Evolutionary conservation across 2,888 invertebrate genomes (phyloP).

Genomic region (Drosophila anomalipes): DNA sequence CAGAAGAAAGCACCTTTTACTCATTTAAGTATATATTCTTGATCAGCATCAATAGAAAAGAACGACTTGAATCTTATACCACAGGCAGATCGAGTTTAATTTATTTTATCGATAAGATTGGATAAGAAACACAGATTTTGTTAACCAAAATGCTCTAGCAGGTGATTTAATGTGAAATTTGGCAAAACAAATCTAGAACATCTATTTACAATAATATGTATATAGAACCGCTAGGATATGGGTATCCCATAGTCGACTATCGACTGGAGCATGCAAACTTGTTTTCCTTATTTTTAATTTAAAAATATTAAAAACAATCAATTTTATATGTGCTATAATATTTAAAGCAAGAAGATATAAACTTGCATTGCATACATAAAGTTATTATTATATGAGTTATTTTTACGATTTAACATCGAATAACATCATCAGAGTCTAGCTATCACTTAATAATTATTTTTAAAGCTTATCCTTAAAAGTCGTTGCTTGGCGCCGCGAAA

Average conservation of each 20-base stretch:
- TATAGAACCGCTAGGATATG: no score
- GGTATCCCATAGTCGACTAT: not conserved
- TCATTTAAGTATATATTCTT: not conserved
- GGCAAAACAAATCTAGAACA: not conserved
- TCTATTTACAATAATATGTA: not conserved
- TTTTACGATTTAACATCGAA: not conserved
- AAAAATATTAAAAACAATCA: not conserved
- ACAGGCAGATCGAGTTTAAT: not conserved
- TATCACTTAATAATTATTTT: not conserved
- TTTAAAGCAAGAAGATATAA: not conserved
- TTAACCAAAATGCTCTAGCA: not conserved
- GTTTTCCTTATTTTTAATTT: not conserved
- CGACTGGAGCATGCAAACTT: not conserved
- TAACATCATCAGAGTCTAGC: not conserved
- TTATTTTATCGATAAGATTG: not conserved
- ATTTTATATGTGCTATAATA: not conserved
- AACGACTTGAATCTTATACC: not conserved
- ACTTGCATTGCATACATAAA: not conserved
- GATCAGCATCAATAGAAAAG: not conserved
- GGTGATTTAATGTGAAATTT: not conserved
- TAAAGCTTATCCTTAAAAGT: not conserved
- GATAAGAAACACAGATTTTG: not conserved
- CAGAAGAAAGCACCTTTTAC: not conserved
- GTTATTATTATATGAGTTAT: not conserved
- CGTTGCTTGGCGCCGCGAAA: not conserved